Evolutionary conservation across 2,113 vertebrate species (phyloP), one percentile per base, ranked within the genome.

Genomic region (Elgaria multicarinata): DNA sequence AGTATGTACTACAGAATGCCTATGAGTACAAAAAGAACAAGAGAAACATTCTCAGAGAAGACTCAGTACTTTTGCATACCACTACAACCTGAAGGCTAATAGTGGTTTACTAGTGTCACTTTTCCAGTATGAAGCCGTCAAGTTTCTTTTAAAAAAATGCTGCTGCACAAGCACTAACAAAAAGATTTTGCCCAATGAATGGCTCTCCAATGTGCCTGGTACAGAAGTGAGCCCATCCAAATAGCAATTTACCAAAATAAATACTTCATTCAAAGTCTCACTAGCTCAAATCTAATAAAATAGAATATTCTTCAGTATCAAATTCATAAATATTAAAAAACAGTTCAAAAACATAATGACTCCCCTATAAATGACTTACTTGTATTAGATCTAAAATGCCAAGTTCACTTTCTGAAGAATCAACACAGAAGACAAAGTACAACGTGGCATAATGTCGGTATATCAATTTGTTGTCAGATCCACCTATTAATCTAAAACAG

Each of bases 321-420:
- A 84, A 8, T 36, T 62, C 22, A 22, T 62, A 81, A 1, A 62
- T 69, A 90, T 84, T 89, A 91, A 76, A 36, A 87, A 50, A 83
- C 12, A 18, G 44, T 58, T 77, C 13, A 5, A 4, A 80, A 91
- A 42, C 2, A 71, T n/a, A 55, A 0, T 87, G 82, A 62, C 46
- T 9, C 20, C 71, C 0, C 74, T 87, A 85, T 18, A 55, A 36
- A 90, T 87, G 83, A 95, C 97, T 97, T 98, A 99, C 99, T 97
- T 99, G 99, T 96, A 99, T 99, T 95, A 99, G 97, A 95, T 99
- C 99, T 97, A 99, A 97, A 97, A 99, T 99, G 95, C 99, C 99
- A 95, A 99, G 98, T 96, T 99, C 99, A 85, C 99, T 99, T 97
- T 99, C 99, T 85, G 99, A 99, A 85, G 99, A 99, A 96, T 99